phyloP scores from a whole-genome alignment of 1,140 invertebrate genomes.

The Aphelinus certus region DNA sequence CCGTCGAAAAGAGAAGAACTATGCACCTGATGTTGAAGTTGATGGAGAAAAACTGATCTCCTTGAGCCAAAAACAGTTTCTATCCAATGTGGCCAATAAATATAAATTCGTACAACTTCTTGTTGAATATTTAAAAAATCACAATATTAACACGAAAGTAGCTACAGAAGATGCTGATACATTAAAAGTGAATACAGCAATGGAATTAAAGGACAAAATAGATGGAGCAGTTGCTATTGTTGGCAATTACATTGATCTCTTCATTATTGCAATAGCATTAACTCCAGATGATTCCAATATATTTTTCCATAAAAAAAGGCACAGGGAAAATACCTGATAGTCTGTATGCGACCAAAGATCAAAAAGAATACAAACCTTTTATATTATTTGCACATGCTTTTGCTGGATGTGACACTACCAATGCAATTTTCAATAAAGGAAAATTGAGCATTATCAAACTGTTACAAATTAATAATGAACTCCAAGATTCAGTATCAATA shows the following conservation, averaged over 20 bases:
- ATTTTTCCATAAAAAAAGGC: too few relatives aligned
- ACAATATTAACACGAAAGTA: not conserved
- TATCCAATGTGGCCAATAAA: conserved; percentile 33
- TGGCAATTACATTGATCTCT: conserved; percentile 38
- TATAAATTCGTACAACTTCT: conserved; percentile 23
- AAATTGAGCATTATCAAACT: conserved; percentile 32
- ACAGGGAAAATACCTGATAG: too few relatives aligned
- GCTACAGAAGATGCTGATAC: conserved; percentile 34
- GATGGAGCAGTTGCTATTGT: conserved; percentile 16
- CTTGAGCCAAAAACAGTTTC: conserved; percentile 23
- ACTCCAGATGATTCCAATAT: too few relatives aligned
- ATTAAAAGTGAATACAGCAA: conserved; percentile 29
- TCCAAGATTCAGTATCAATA: conserved; percentile 1
- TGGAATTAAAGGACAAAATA: not conserved
- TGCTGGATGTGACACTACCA: conserved; percentile 6
- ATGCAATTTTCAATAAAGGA: conserved; percentile 29
- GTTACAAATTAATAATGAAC: conserved; percentile 14
- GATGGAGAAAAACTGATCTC: conserved; percentile 17
- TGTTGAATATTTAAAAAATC: conserved; percentile 14
- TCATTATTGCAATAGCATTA: not conserved
- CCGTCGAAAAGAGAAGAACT: conserved; percentile 16
- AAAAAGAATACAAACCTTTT: conserved; percentile 5
- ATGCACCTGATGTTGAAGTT: conserved; percentile 27
- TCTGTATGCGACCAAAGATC: too few relatives aligned
- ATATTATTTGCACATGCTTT: conserved; percentile 40